phyloP scores from a whole-genome alignment of 2,113 vertebrate species.

The Barnardius zonarius region DNA sequence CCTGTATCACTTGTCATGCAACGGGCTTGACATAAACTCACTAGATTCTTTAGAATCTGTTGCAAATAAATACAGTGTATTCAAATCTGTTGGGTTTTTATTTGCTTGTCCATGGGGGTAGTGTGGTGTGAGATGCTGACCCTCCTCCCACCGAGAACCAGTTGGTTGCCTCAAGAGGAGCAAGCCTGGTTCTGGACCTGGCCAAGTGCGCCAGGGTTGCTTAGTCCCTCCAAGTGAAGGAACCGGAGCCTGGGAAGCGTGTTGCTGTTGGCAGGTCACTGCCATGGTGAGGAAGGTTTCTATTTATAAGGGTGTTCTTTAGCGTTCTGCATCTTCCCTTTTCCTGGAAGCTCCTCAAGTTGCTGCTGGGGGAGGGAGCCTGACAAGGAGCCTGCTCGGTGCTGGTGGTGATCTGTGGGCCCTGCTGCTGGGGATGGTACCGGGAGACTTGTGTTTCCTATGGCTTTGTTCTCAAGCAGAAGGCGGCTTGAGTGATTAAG shows the following conservation, averaged over 20 bases:
- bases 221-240: rapidly evolving
- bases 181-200: rapidly evolving
- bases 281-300: not conserved
- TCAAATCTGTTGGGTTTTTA: constrained; percentile 13
- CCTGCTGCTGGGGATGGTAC: not conserved
- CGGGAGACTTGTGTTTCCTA: not conserved
- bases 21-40: constrained; percentile 71
- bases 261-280: not conserved
- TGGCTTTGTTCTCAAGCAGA: rapidly evolving
- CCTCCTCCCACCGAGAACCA: not conserved
- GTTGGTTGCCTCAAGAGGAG: rapidly evolving
- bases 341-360: not conserved
- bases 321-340: not conserved
- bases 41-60: constrained; percentile 78
- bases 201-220: rapidly evolving
- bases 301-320: not conserved
- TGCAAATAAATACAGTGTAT: constrained; percentile 75
- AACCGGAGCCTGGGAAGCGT: not conserved
- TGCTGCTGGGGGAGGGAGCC: not conserved
- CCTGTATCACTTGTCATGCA: constrained; percentile 68
- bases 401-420: not conserved
- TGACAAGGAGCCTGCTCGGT: rapidly evolving
- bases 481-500: not conserved
- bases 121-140: rapidly evolving
- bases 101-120: not conserved